phyloP scores from a whole-genome alignment of 1,140 invertebrate genomes.

The Brachionus asplanchnoidis region DNA sequence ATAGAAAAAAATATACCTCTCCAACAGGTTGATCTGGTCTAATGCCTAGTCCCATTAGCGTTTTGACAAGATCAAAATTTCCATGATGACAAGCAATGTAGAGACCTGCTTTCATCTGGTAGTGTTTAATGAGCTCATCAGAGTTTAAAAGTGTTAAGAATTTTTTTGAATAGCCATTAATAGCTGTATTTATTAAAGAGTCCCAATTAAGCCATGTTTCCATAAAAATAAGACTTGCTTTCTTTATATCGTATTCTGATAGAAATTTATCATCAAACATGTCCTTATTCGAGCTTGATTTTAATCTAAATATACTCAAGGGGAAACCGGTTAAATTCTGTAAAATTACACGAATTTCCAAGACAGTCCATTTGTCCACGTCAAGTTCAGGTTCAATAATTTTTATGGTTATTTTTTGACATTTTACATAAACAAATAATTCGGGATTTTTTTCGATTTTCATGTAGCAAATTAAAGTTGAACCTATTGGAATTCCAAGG shows the following conservation, averaged over 20 bases:
- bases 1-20: neutral
- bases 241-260: neutral
- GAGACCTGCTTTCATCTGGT: constrained; percentile 19
- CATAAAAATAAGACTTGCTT: neutral
- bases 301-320: constrained; percentile 15
- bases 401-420: neutral
- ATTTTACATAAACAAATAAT: neutral
- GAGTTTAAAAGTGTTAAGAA: neutral
- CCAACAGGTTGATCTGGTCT: neutral
- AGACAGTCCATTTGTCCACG: neutral
- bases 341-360: neutral
- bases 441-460: neutral
- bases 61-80: constrained; percentile 24
- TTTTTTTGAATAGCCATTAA: constrained; percentile 8
- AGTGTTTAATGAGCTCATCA: constrained; percentile 8
- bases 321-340: constrained; percentile 9
- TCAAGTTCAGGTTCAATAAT: neutral
- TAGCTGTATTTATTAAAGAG: neutral
- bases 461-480: neutral
- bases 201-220: constrained; percentile 34
- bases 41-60: neutral
- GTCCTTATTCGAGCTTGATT: neutral
- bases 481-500: neutral
- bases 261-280: neutral
- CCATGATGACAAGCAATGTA: constrained; percentile 20